Percentiles rank a stretch among this genome's conserved stretches.
phyloP scores from a whole-genome alignment of 2,888 invertebrate genomes.

The Podabrus alpinus region DNA sequence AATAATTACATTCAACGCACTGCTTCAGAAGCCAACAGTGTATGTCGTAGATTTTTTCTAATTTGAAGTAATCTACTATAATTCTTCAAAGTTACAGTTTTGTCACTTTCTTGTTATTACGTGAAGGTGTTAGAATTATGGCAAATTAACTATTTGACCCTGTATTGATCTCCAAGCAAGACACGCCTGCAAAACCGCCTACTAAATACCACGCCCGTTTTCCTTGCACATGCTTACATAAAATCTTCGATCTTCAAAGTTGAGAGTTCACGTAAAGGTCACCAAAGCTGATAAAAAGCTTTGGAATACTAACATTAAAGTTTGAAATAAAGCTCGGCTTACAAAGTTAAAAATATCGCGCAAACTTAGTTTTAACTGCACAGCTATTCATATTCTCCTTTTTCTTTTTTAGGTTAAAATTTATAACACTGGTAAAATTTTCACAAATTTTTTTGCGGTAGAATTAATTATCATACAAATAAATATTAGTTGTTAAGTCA shows the following conservation, averaged over 20 bases:
- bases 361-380: background rate
- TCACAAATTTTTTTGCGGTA: background rate
- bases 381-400: background rate
- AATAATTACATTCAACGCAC: background rate
- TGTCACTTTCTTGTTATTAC: slow-evolving; percentile 6
- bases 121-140: slow-evolving; percentile 19
- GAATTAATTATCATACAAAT: background rate
- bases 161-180: slow-evolving; percentile 41
- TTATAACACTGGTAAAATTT: background rate
- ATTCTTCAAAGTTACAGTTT: background rate
- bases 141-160: slow-evolving; percentile 26
- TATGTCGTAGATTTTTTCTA: slow-evolving; percentile 33
- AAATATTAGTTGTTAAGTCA: background rate
- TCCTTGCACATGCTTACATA: slow-evolving; percentile 35
- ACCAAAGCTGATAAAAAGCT: slow-evolving; percentile 24
- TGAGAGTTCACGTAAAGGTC: slow-evolving; percentile 30
- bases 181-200: slow-evolving; percentile 40
- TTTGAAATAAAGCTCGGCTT: slow-evolving; percentile 11
- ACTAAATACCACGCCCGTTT: slow-evolving; percentile 40
- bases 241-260: slow-evolving; percentile 29
- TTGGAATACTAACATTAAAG: slow-evolving; percentile 18
- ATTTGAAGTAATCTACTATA: slow-evolving; percentile 27
- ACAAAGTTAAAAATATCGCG: slow-evolving; percentile 13
- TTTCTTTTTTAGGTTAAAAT: background rate
- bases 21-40: background rate